A percentile compares a stretch with the other conserved stretches of the same genome.
Conservation (phyloP, 2,888 invertebrate genomes). For the Cantharis rustica region DNA sequence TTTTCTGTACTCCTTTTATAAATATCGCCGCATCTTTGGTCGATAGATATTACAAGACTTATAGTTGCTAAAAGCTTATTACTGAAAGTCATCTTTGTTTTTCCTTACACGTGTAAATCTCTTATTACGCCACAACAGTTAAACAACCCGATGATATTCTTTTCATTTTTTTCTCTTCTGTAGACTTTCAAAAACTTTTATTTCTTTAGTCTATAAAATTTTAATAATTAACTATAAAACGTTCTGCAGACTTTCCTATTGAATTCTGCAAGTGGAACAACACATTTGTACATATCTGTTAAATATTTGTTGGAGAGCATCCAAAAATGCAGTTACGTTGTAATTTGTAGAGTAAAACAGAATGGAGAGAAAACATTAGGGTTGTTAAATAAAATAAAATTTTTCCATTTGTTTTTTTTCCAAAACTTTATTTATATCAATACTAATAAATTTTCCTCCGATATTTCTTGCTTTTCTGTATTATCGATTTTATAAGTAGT, state of each 20-base stretch:
- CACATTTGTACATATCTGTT: neutral
- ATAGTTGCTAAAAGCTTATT: conserved; percentile 10
- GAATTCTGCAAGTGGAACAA: neutral
- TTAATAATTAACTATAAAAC: neutral
- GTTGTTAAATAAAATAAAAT: neutral
- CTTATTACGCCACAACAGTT: neutral
- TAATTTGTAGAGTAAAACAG: neutral
- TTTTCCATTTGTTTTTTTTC: neutral
- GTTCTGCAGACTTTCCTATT: neutral
- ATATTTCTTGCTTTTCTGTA: neutral
- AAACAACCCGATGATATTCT: neutral
- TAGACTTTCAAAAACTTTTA: neutral
- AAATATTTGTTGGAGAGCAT: neutral
- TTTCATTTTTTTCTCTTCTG: neutral
- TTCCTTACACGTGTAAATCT: neutral
- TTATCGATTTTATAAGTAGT: neutral
- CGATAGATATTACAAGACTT: conserved; percentile 26
- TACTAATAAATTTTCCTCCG: neutral
- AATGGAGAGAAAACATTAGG: neutral
- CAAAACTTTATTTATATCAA: neutral
- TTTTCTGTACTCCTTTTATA: conserved; percentile 27
- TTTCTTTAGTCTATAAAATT: neutral
- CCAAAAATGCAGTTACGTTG: neutral
- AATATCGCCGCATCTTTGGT: conserved; percentile 29
- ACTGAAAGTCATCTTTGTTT: neutral